Conservation (phyloP, 2,797 vertebrate species). For the Enoplosus armatus region DNA sequence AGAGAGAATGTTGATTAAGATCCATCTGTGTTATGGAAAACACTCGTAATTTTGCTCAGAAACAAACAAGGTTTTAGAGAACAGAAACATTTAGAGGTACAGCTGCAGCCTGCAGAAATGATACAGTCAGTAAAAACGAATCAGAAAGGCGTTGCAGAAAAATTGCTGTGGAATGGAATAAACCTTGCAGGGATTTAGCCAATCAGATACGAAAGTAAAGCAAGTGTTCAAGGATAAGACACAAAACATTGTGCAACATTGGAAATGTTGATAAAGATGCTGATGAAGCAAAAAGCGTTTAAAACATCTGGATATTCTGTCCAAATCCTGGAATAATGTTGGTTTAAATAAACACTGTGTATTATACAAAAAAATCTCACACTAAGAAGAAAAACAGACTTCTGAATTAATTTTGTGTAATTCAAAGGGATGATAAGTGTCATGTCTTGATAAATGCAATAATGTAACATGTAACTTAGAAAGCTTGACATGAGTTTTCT, state of each 20-base stretch:
- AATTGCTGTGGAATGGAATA: not conserved
- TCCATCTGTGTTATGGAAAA: slow-evolving; percentile 11
- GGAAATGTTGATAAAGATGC: not conserved
- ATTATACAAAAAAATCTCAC: not conserved
- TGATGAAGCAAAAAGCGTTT: not conserved
- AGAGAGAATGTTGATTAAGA: slow-evolving; percentile 2
- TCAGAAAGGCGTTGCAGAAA: not conserved
- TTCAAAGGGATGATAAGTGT: fast-evolving
- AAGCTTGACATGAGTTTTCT: not conserved
- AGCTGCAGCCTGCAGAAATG: slow-evolving; percentile 19
- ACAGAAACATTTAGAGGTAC: not conserved
- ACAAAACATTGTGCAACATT: not conserved
- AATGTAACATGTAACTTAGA: not conserved
- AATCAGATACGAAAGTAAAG: not conserved
- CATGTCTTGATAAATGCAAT: not conserved
- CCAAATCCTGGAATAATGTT: too few species aligned
- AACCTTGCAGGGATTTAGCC: not conserved
- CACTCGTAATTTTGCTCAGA: not conserved
- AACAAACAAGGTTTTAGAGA: slow-evolving; percentile 17
- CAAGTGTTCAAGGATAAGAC: not conserved
- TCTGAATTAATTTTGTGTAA: not conserved
- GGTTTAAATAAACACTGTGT: not conserved
- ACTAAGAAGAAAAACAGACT: not conserved
- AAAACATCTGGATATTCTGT: too few species aligned
- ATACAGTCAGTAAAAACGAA: not conserved